Evolutionary conservation across 2,113 vertebrate genomes (phyloP), one percentile per base, ranked within the genome.

Genomic region (Laticauda laticaudata): DNA sequence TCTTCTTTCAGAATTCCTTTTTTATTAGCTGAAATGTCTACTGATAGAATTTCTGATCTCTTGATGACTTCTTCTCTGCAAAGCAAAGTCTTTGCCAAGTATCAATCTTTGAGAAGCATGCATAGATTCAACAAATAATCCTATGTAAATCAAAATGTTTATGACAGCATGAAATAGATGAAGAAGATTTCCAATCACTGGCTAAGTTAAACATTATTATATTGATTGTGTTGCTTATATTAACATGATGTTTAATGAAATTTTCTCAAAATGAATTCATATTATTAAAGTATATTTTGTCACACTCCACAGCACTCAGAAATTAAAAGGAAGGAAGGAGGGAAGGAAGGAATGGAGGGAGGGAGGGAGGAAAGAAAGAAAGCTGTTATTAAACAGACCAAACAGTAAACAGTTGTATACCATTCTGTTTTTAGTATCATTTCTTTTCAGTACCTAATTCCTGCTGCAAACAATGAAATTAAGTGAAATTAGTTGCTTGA

Each of bases 151-250:
- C 87, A 93, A 92, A 91, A 69, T 93, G 93, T 95, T 4, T 3
- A 56, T 95, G 96, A 94, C 95, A 97, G 95, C 89, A 55, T 90
- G 95, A 96, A 97, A 96, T 96, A 94, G 96, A 97, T 95, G 95
- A 95, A 92, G 92, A 96, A 90, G 93, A 94, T 94, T 96, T 96
- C 92, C 94, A 90, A 92, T 95, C 94, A 95, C 95, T 95, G 96
- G 94, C 95, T 95, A 94, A 96, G 97, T 97, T 97, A 96, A 97
- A 96, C 96, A 97, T 97, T 96, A 96, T 96, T 94, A 94, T 95
- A 97, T 97, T 97, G 97, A 97, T 97, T 96, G 95, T 95, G 95
- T 96, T 96, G 96, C 96, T 97, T 95, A 96, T 97, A 96, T 90
- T 96, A 97, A 96, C 96, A 97, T 97, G 96, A 95, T 93, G 96